Conservation (phyloP, 2,888 invertebrate genomes). For the Dusona sp. region DNA sequence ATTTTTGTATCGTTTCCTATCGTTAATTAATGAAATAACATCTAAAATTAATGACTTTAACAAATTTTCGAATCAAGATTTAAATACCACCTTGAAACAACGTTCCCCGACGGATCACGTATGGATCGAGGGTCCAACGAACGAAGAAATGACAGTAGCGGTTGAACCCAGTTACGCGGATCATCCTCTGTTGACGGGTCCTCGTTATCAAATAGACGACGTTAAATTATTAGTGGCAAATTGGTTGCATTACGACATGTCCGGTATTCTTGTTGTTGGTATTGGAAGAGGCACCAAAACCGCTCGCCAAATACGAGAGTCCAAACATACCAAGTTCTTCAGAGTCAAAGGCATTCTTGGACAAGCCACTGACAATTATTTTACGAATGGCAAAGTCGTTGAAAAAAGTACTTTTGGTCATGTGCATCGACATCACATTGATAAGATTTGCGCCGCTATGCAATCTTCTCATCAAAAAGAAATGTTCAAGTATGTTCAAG, state of each 20-base stretch:
- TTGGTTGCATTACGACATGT: constrained; percentile 88
- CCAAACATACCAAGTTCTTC: constrained; percentile 89
- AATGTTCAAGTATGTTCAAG: constrained; percentile 91
- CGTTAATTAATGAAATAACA: constrained; percentile 56
- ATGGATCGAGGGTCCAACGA: constrained; percentile 88
- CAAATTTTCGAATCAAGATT: constrained; percentile 85
- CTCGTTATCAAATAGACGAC: constrained; percentile 90
- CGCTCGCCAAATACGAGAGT: constrained; percentile 87
- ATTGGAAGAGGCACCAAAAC: constrained; percentile 88
- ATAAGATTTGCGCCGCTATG: constrained; percentile 90
- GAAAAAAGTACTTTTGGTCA: constrained; percentile 90
- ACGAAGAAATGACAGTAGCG: constrained; percentile 86
- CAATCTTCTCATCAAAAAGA: constrained; percentile 94
- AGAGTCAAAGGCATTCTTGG: constrained; percentile 92
- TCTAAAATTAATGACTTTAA: too few species aligned
- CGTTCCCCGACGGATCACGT: constrained; percentile 87
- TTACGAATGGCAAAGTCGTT: constrained; percentile 89
- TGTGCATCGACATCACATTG: constrained; percentile 89
- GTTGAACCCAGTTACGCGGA: constrained; percentile 90
- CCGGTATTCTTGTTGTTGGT: constrained; percentile 92
- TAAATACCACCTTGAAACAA: constrained; percentile 88
- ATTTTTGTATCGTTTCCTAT: not conserved
- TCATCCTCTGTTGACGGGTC: constrained; percentile 90
- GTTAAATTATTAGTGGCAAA: constrained; percentile 88
- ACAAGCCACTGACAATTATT: constrained; percentile 90